Conservation (phyloP, 2,113 vertebrate species). For the Pelvicachromis taeniatus region DNA sequence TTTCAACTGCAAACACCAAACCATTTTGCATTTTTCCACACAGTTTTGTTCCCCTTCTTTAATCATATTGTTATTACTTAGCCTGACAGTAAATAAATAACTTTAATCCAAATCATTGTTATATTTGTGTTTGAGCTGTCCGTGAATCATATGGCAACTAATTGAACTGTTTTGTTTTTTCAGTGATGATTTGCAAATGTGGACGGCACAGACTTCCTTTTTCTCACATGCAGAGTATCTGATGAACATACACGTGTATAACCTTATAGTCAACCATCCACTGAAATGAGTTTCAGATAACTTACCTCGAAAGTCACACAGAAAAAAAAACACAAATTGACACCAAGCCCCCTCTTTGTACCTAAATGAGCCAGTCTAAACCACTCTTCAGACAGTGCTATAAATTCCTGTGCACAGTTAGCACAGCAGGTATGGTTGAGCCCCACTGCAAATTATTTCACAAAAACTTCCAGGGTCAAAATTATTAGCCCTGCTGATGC, state of each 20-base stretch:
- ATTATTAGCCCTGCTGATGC: not conserved
- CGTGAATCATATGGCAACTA: not conserved
- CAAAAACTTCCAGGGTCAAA: not conserved
- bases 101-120: too few species aligned
- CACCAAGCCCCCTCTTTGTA: not conserved
- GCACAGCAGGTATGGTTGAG: not conserved
- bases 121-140: not conserved
- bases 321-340: not conserved
- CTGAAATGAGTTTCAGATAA: slow-evolving; percentile 6
- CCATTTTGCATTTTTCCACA: not conserved
- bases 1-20: not conserved
- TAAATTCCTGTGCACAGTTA: not conserved
- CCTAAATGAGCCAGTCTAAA: not conserved
- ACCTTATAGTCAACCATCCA: not conserved
- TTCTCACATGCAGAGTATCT: not conserved
- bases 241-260: not conserved
- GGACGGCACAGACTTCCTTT: not conserved
- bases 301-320: not conserved
- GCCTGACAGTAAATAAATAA: not conserved
- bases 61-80: not conserved
- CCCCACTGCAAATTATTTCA: not conserved
- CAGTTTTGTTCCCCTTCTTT: not conserved
- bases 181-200: not conserved
- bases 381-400: not conserved
- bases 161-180: not conserved